A percentile compares a stretch with the other conserved stretches of the same genome.
Conservation (phyloP, 2,888 invertebrate genomes). For the Bellardia pandia region DNA sequence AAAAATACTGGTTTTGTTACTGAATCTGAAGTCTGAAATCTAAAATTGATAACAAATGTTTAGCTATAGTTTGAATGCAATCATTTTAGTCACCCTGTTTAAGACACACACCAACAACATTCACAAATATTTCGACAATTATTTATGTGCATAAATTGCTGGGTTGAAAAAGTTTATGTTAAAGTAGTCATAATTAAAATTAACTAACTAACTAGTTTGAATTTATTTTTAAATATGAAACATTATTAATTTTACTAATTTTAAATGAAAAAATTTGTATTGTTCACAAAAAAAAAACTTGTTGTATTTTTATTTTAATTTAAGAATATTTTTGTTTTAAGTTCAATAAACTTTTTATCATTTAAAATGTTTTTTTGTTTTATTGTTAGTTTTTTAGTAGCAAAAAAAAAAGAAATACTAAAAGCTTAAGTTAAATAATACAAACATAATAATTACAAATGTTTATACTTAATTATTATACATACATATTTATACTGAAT, state of each 20-base stretch:
- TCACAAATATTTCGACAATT: background rate
- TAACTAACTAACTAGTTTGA: slow-evolving; percentile 36
- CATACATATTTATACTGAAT: background rate
- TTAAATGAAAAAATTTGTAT: slow-evolving; percentile 8
- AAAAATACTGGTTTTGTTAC: no score
- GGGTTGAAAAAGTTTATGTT: background rate
- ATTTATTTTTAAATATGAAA: slow-evolving; percentile 12
- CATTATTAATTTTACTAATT: slow-evolving; percentile 11
- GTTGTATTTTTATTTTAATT: slow-evolving; percentile 31
- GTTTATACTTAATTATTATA: slow-evolving; percentile 1
- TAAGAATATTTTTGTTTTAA: slow-evolving; percentile 38
- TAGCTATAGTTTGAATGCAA: background rate
- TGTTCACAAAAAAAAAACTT: slow-evolving; percentile 27
- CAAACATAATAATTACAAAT: slow-evolving; percentile 17
- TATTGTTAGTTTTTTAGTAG: background rate
- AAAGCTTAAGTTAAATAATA: slow-evolving; percentile 20
- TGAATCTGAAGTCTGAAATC: no score
- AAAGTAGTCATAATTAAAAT: background rate
- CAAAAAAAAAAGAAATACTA: background rate
- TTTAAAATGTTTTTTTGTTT: background rate
- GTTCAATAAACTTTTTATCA: slow-evolving; percentile 59
- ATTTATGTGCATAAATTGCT: background rate
- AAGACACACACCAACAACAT: background rate
- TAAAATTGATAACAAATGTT: no score
- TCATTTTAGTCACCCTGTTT: background rate